Percentiles rank a stretch among this genome's conserved stretches.
These are phyloP conservation scores for Megastigmus dorsalis DNA, from an alignment of 2,888 invertebrate genomes.

Conservation along the genomic window DNA sequence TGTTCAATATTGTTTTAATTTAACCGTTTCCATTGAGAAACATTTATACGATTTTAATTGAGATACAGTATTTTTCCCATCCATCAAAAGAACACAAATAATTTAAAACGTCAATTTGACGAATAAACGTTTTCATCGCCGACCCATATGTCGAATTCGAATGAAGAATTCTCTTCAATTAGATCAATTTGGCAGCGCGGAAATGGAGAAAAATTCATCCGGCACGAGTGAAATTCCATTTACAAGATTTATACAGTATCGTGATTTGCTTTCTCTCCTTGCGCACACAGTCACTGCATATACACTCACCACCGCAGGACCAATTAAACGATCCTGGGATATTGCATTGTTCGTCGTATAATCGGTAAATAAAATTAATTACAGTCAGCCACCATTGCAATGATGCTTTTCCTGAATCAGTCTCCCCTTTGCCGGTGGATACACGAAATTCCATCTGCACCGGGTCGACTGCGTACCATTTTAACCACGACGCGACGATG, in stretches of 20 bases:
- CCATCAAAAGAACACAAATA: no score
- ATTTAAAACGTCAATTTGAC: no score
- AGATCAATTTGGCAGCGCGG: background rate
- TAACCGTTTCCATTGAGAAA: no score
- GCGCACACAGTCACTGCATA: no score
- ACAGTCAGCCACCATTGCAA: background rate
- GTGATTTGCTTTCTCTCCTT: no score
- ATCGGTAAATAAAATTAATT: slow-evolving; percentile 34
- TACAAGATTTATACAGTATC: background rate
- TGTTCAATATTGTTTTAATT: no score
- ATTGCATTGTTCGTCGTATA: background rate
- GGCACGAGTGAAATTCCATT: background rate
- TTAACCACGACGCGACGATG: no score
- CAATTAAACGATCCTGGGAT: background rate
- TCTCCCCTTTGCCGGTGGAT: slow-evolving; percentile 18
- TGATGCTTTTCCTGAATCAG: background rate
- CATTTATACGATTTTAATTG: no score
- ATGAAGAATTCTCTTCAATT: background rate
- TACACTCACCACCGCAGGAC: no score
- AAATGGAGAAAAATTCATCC: background rate
- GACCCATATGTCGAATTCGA: no score
- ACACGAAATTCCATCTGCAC: background rate
- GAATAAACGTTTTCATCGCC: no score
- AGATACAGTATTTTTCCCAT: no score
- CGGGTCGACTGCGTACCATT: background rate